Evolutionary conservation across 2,113 vertebrate species (phyloP), one percentile per base, ranked within the genome.

Genomic region (Percopsis transmontana): DNA sequence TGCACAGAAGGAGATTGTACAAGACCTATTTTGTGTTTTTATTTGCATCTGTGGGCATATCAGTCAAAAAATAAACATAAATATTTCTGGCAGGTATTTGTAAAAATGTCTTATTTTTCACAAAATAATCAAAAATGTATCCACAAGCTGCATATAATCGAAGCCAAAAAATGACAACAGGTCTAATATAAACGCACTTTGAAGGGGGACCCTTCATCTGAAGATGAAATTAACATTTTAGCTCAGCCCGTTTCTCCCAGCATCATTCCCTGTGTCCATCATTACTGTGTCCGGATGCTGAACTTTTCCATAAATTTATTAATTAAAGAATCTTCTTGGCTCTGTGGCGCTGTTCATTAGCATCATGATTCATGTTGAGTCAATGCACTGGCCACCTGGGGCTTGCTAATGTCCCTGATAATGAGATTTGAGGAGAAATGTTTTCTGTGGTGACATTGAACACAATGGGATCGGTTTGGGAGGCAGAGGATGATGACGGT

Each of bases 291-390:
- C 61, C 51, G 72, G 47, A 42, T 53, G 20, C 47, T 60, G 42
- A 65, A 65, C 70, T 59, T 19, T 59, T 58, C 33, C 76, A 64
- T 47, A 63, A 47, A 40, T 38, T 59, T n/a, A n/a, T n/a, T n/a
- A n/a, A n/a, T n/a, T n/a, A n/a, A 33, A 16, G 21, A 10, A 64
- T 78, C 74, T 54, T 56, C 53, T 54, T 63, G 47, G 75, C 76
- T 69, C 50, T 72, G 59, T 72, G 68, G 65, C 57, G 40, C 33
- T 80, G 69, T 80, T 83, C 69, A 82, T 82, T 83, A 83, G 70
- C 63, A 72, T 68, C 50, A 69, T 80, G 69, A 81, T 85, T 88
- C 63, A 86, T 83, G 73, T 73, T 70, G 82, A 79, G 70, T 78
- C 55, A 50, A 50, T 66, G 54, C 24, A 67, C 54, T 41, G 15